Base-by-base conservation (phyloP, 2,888 invertebrate genomes). In the Ctenicera cuprea region DNA sequence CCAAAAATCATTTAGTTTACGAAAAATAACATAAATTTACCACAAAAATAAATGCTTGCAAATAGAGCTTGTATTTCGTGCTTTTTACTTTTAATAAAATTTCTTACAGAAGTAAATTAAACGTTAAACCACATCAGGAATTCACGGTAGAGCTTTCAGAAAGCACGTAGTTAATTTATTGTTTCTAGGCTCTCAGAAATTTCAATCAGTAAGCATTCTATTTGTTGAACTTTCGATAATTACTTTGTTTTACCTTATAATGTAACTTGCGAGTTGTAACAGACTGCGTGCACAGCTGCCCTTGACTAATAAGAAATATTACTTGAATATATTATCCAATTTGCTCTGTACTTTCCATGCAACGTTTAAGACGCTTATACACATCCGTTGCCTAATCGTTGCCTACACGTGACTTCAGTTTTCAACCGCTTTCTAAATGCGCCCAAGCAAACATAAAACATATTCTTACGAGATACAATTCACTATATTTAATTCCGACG, bases 281-380 rank as follows among this genome's bases (percentile, higher is more conserved):
- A 79, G 77, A 78, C 78, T 80, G 79, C 78, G 79, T 62, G 79
- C 82, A 83, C 83, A 86, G 86, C 85, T 86, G 86, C 84, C 85
- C 85, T 84, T 86, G 85, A 86, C 86, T 86, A 86, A 86, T 85
- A 85, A 84, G 85, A 86, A 86, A 84, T 85, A 86, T 85, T 83
- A 83, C 85, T 83, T 83, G 84, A 85, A 85, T 85, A 85, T 85
- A 86, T 84, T 84, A 83, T 80, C 79, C 80, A 80, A 81, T 82
- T 81, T 80, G 72, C 76, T 75, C 68, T 71, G 68, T 66, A 71
- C 74, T 71, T 67, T 74, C 74, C 74, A 45, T 70, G 70, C 66
- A 70, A 59, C 59, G 57, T 71, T 70, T 74, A 75, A 75, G 75
- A 68, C 67, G 75, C 71, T 75, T 75, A 75, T 72, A 54, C 64